Percentiles rank a stretch among this genome's conserved stretches.
phyloP scores from a whole-genome alignment of 1,140 invertebrate species.

The Luehdorfia chinensis region DNA sequence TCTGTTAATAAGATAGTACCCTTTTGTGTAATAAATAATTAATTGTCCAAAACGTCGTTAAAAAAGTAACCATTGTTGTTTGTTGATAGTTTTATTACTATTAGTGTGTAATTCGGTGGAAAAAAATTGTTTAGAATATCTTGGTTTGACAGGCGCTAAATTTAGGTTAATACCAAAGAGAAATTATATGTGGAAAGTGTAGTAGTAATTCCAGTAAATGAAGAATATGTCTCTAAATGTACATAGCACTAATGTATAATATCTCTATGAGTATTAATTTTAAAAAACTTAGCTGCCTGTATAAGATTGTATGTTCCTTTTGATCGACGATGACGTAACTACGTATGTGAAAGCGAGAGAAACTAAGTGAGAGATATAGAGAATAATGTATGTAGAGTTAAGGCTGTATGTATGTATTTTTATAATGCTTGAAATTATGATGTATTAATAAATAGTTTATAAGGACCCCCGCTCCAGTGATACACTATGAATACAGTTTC shows the following conservation, averaged over 20 bases:
- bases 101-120: too few species aligned
- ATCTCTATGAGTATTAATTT: neutral
- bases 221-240: neutral
- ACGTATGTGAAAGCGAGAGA: neutral
- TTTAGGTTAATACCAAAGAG: neutral
- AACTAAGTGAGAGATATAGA: neutral
- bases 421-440: slow-evolving; percentile 1
- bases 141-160: neutral
- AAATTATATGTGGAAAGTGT: neutral
- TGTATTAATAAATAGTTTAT: too few species aligned
- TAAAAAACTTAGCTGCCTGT: neutral
- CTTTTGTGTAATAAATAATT: too few species aligned
- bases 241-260: neutral
- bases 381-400: neutral
- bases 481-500: too few species aligned
- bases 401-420: neutral
- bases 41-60: too few species aligned
- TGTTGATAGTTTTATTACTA: too few species aligned
- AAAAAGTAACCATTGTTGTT: too few species aligned
- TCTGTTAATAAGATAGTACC: too few species aligned
- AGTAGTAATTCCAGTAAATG: neutral
- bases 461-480: slow-evolving; percentile 1
- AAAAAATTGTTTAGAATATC: too few species aligned
- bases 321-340: slow-evolving; percentile 7
- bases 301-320: slow-evolving; percentile 16